Percentiles rank a stretch among this genome's conserved stretches.
These are phyloP conservation scores for Aphrophora alni DNA, from an alignment of 2,888 invertebrate genomes.

Conservation along the genomic window DNA sequence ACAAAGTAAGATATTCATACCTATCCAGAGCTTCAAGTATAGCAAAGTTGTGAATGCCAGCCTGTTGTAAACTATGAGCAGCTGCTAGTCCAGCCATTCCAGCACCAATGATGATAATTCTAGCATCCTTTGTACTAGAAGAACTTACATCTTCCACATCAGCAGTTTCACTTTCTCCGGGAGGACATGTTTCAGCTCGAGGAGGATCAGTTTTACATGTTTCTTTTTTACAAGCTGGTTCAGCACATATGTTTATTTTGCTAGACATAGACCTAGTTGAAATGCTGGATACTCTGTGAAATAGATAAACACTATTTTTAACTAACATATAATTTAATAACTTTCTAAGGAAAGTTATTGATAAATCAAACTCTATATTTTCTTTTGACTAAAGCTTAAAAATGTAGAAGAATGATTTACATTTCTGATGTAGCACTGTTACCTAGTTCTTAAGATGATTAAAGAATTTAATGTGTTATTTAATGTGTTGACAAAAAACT, in stretches of 20 bases:
- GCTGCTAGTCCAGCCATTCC: not conserved
- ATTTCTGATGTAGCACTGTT: too few relatives aligned
- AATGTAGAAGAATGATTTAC: too few relatives aligned
- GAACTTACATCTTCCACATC: not conserved
- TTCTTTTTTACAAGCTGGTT: not conserved
- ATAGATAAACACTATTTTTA: not conserved
- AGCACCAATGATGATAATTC: not conserved
- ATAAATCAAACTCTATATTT: too few relatives aligned
- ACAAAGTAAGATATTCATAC: not conserved
- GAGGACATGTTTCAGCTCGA: not conserved
- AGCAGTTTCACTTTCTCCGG: not conserved
- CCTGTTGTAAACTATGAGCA: not conserved
- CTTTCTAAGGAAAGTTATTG: too few relatives aligned
- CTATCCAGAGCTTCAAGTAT: not conserved
- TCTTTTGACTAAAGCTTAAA: too few relatives aligned
- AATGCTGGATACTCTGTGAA: not conserved
- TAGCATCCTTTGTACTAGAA: not conserved
- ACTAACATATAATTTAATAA: too few relatives aligned
- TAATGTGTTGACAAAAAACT: too few relatives aligned
- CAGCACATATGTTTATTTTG: not conserved
- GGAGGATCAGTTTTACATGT: not conserved
- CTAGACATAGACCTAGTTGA: not conserved
- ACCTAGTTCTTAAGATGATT: too few relatives aligned
- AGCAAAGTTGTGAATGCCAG: not conserved
- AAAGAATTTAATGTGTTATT: too few relatives aligned